These are phyloP conservation scores for Aurelia aurita complex sp. Pacific DNA, from an alignment of 30 jellyfish, hydroid and myxozoan genomes.

Conservation along the genomic window DNA sequence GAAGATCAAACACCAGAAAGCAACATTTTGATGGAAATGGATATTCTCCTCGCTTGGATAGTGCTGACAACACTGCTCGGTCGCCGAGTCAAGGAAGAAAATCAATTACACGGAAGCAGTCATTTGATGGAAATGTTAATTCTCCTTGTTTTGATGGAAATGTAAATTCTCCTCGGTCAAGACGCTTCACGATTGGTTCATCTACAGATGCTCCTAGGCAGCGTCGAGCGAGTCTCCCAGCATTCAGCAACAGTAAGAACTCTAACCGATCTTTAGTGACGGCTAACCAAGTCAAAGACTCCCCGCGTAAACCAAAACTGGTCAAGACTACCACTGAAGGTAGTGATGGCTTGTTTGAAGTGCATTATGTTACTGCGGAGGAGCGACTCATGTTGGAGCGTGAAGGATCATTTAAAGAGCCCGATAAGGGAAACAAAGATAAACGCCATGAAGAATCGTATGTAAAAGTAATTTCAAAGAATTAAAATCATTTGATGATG, in stretches of 20 bases:
- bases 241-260: neutral
- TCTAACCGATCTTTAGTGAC: neutral
- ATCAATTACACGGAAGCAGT: neutral
- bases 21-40: no score
- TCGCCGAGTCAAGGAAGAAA: neutral
- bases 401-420: constrained; percentile 20
- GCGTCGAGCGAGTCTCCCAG: constrained; percentile 26
- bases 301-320: constrained; percentile 17
- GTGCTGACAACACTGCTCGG: no score
- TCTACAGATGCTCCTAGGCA: constrained; percentile 3
- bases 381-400: neutral
- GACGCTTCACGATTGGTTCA: constrained; percentile 16
- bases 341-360: constrained; percentile 11
- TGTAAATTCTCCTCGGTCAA: no score
- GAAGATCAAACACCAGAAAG: neutral
- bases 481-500: no score
- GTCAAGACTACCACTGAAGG: neutral
- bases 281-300: neutral
- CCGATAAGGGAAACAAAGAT: constrained; percentile 9
- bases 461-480: neutral
- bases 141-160: no score
- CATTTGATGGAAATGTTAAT: no score
- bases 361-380: constrained; percentile 27
- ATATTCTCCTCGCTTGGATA: no score
- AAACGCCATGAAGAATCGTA: constrained; percentile 2